Base-by-base conservation (phyloP, 2,113 vertebrate genomes). In the Entosphenus tridentatus region DNA sequence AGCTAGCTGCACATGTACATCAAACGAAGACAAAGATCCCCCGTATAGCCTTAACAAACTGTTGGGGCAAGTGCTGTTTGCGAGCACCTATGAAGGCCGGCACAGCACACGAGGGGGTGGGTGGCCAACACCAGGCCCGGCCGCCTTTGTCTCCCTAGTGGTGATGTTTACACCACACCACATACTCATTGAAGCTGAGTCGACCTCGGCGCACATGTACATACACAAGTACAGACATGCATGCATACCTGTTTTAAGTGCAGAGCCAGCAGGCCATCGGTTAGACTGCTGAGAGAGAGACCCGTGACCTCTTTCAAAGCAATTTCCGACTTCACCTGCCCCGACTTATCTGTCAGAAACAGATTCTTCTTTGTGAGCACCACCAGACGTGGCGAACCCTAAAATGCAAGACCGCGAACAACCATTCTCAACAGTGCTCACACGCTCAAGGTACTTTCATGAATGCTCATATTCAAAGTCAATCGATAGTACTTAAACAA, bases 211-310 rank as follows among this genome's bases (percentile, higher is more conserved):
- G 18, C 18, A 11, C 2, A 14, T 1, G 18, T 9, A 71, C 13
- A 70, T 14, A 55, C 11, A 4, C 71, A 70, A 70, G 12, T 55
- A 70, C 69, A 14, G 12, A 54, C 10, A 4, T 12, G 55, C n/a
- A 39, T 16, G 11, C 68, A 57, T 74, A 86, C 93, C 87, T 95
- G 88, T 81, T 89, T 96, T 72, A 98, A 86, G 74, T 82, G 86
- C 18, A 98, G 81, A 2, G 89, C 93, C 56, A 96, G 96, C 78
- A 98, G 96, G 67, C 92, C 86, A 58, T 98, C 93, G 0, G 76
- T 87, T 56, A 93, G 92, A 2, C 87, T 88, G 79, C 93, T 98
- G 80, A 96, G 88, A 0, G 89, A 96, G 17, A 96, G 85, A 39
- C 93, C 93, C 58, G 80, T 81, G 69, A 98, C 82, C 70, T 98